Conservation (phyloP, 2,888 invertebrate genomes). For the Phyllotreta striolata region DNA sequence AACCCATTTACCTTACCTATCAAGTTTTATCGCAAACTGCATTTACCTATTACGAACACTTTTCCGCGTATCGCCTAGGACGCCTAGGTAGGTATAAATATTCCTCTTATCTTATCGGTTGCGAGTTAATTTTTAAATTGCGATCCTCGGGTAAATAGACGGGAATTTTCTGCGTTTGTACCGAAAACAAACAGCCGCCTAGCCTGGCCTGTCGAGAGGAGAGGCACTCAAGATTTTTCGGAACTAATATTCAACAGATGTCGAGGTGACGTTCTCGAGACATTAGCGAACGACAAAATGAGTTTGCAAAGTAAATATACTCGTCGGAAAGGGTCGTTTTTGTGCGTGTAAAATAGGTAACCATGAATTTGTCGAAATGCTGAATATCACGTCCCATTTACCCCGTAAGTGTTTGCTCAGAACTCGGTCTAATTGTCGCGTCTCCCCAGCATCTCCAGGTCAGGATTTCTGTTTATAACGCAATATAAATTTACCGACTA, state of each 20-base stretch:
- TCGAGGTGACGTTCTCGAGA: slow-evolving; percentile 24
- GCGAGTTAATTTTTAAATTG: no score
- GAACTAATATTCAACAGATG: slow-evolving; percentile 29
- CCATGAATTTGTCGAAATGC: slow-evolving; percentile 53
- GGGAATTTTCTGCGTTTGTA: no score
- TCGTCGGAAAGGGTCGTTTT: slow-evolving; percentile 43
- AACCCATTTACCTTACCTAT: no score
- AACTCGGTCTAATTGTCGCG: slow-evolving; percentile 52
- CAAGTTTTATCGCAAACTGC: no score
- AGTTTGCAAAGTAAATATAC: slow-evolving; percentile 44
- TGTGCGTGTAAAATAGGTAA: slow-evolving; percentile 51
- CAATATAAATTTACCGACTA: no score
- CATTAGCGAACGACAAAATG: slow-evolving; percentile 43
- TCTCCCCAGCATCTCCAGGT: slow-evolving; percentile 37
- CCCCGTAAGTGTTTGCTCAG: slow-evolving; percentile 53
- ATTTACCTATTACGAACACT: no score
- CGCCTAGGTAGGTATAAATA: no score
- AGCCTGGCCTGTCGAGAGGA: no score
- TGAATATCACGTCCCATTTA: slow-evolving; percentile 52
- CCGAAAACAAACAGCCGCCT: no score
- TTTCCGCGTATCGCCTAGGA: no score
- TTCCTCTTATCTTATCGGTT: no score
- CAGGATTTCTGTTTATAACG: slow-evolving; percentile 11
- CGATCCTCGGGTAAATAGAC: no score
- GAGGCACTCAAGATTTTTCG: slow-evolving; percentile 15